Percentiles rank a stretch among this genome's conserved stretches.
phyloP scores from a whole-genome alignment of 2,888 invertebrate species.

The Apamea crenata region DNA sequence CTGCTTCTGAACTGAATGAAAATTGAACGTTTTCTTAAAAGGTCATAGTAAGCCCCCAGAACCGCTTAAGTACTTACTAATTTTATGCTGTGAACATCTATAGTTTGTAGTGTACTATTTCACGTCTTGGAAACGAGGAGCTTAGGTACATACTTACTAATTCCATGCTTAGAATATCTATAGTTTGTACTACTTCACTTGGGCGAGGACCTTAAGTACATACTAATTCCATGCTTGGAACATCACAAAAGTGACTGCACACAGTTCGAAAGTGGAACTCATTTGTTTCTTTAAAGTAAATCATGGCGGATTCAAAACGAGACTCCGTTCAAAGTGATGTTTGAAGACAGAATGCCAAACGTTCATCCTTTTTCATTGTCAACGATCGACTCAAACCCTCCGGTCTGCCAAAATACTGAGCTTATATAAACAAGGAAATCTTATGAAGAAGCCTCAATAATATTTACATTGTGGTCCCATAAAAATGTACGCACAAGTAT shows the following conservation, averaged over 20 bases:
- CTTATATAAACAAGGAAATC: not conserved
- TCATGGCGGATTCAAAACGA: not conserved
- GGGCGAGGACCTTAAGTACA: not conserved
- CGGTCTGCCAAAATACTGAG: not conserved
- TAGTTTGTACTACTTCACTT: not conserved
- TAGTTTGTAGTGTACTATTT: not conserved
- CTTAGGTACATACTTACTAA: conserved; percentile 1
- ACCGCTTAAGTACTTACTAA: not conserved
- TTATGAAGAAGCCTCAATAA: conserved; percentile 3
- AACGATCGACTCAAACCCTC: not conserved
- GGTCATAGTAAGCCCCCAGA: no score
- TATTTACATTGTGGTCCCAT: conserved; percentile 9
- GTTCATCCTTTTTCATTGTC: not conserved
- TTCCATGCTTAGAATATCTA: not conserved
- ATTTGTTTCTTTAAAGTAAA: not conserved
- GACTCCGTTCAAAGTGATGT: not conserved
- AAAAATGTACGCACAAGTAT: not conserved
- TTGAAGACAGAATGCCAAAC: not conserved
- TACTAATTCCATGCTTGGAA: conserved; percentile 13
- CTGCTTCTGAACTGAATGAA: no score
- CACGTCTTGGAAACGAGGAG: not conserved
- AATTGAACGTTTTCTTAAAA: no score
- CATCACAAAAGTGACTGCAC: not conserved
- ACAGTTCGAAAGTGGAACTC: not conserved
- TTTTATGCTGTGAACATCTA: not conserved